A percentile compares a stretch with the other conserved stretches of the same genome.
phyloP scores from a whole-genome alignment of 2,888 invertebrate species.

The Meta bourneti region DNA sequence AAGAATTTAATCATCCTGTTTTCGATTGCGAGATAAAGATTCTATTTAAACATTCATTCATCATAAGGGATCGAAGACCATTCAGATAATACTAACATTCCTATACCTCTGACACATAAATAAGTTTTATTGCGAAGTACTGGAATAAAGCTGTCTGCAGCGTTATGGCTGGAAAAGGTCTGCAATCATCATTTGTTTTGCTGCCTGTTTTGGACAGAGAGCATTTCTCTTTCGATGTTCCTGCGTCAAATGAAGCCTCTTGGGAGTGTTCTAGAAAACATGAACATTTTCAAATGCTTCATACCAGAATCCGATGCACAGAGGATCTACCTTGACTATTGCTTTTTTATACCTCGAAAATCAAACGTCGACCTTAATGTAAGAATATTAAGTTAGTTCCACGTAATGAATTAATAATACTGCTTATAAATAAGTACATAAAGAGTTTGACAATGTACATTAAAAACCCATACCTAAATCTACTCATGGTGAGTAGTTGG shows the following conservation, averaged over 20 bases:
- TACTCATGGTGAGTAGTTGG: too few species aligned
- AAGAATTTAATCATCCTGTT: too few species aligned
- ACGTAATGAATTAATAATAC: too few species aligned
- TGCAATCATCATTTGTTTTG: slow-evolving; percentile 1
- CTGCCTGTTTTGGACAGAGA: not conserved
- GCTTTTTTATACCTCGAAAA: too few species aligned
- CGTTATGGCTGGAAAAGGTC: slow-evolving; percentile 1
- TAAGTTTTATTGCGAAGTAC: not conserved
- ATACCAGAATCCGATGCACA: too few species aligned
- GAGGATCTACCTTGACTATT: too few species aligned
- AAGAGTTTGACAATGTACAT: too few species aligned
- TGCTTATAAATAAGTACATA: too few species aligned
- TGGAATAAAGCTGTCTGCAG: not conserved
- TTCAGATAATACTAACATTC: too few species aligned
- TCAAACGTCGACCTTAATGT: too few species aligned
- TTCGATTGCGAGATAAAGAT: not conserved
- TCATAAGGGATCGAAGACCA: not conserved
- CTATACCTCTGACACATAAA: not conserved
- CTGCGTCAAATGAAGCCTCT: not conserved
- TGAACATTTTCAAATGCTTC: not conserved
- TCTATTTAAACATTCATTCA: not conserved
- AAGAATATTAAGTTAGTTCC: too few species aligned
- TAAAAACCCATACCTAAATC: too few species aligned
- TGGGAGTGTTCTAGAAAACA: not conserved
- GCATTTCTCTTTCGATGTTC: not conserved